A percentile compares a stretch with the other conserved stretches of the same genome.
Conservation (phyloP, 2,888 invertebrate genomes). For the Heliconius sara region DNA sequence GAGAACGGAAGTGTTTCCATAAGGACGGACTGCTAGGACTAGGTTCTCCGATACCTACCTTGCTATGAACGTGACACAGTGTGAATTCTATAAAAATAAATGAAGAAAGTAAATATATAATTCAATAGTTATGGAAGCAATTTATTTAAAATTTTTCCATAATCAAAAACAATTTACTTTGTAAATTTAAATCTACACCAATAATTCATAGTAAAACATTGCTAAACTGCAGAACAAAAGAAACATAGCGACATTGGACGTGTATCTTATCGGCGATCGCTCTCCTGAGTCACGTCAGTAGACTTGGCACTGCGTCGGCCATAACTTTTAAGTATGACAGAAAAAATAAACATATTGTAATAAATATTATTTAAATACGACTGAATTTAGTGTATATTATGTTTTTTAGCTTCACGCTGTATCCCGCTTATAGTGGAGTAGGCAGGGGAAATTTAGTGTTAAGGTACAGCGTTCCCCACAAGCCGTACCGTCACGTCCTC, state of each 20-base stretch:
- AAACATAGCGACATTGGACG: slow-evolving; percentile 13
- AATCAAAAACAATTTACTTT: neutral
- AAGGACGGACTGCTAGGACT: too few species aligned
- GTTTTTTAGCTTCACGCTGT: too few species aligned
- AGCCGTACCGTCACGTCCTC: too few species aligned
- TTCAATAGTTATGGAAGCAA: neutral
- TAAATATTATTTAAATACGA: too few species aligned
- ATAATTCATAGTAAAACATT: slow-evolving; percentile 21
- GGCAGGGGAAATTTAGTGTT: too few species aligned
- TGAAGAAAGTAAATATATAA: too few species aligned
- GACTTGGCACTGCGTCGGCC: slow-evolving; percentile 21
- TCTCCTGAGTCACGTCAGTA: slow-evolving; percentile 32
- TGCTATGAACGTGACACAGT: neutral
- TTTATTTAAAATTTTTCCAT: neutral
- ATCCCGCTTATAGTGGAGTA: too few species aligned
- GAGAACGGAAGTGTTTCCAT: too few species aligned
- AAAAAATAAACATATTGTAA: too few species aligned
- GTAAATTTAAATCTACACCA: slow-evolving; percentile 3
- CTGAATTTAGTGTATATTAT: too few species aligned
- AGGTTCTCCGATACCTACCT: too few species aligned
- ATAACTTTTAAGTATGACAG: slow-evolving; percentile 13
- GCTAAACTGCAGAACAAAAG: slow-evolving; percentile 24
- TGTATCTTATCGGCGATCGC: slow-evolving; percentile 34
- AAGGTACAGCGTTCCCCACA: too few species aligned
- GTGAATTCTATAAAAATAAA: neutral